These are phyloP conservation scores for Styela clava DNA, from an alignment of 23 tunicate species.

Conservation along the genomic window DNA sequence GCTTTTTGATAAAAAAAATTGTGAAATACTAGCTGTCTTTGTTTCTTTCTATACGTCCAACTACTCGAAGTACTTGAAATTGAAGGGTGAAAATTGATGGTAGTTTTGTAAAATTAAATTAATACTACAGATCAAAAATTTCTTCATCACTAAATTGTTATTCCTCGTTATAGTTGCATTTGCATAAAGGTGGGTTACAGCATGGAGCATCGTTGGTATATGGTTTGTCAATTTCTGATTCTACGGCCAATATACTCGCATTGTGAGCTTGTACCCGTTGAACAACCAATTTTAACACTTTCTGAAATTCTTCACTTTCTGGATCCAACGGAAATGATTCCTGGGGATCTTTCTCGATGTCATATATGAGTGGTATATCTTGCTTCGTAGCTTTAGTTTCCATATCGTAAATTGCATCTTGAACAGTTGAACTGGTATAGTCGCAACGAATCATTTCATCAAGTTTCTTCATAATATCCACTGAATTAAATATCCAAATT, in stretches of 20 bases:
- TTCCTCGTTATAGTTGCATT: conserved; percentile 8
- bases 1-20: too few relatives aligned
- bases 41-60: too few relatives aligned
- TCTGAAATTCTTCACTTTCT: background rate
- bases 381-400: background rate
- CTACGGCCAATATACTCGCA: background rate
- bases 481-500: background rate
- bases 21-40: too few relatives aligned
- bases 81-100: too few relatives aligned
- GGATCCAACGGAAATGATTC: conserved; percentile 17
- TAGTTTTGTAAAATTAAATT: too few relatives aligned
- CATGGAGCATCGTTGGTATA: background rate
- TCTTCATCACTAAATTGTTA: too few relatives aligned
- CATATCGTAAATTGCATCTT: too few relatives aligned
- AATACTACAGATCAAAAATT: too few relatives aligned
- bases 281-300: background rate
- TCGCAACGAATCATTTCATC: too few relatives aligned
- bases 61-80: too few relatives aligned
- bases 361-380: conserved; percentile 9
- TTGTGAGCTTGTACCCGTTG: background rate
- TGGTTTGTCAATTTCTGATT: background rate
- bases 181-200: conserved; percentile 32
- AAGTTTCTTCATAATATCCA: too few relatives aligned
- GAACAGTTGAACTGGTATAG: too few relatives aligned
- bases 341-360: background rate